These are phyloP conservation scores for Camptogramma bilineatum DNA, from an alignment of 2,888 invertebrate species.

Conservation along the genomic window DNA sequence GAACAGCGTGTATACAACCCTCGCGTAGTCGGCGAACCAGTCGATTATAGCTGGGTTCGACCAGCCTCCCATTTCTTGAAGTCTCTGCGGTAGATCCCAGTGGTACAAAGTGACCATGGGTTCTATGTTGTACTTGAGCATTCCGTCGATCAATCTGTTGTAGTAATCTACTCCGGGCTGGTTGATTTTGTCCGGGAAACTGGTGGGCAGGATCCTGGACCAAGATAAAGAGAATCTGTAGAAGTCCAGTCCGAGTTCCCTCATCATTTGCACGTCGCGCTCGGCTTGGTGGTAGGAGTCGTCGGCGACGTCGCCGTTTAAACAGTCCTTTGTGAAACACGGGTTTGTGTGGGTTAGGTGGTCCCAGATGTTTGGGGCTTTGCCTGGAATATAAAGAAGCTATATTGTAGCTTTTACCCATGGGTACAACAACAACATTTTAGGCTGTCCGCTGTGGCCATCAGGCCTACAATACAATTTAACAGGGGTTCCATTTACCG, in stretches of 20 bases:
- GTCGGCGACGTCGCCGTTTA: slow-evolving; percentile 84
- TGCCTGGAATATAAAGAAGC: slow-evolving; percentile 61
- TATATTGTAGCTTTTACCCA: not conserved
- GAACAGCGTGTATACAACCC: slow-evolving; percentile 65
- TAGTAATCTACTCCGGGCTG: slow-evolving; percentile 86
- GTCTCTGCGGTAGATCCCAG: slow-evolving; percentile 76
- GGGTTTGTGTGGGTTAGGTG: slow-evolving; percentile 74
- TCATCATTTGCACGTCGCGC: slow-evolving; percentile 76
- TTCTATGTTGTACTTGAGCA: slow-evolving; percentile 84
- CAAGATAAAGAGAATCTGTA: slow-evolving; percentile 86
- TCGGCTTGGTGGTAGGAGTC: slow-evolving; percentile 86
- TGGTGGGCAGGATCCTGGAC: slow-evolving; percentile 86
- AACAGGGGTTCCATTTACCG: slow-evolving; percentile 56
- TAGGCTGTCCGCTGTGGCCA: not conserved
- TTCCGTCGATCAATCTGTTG: slow-evolving; percentile 85
- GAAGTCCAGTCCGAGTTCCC: slow-evolving; percentile 69
- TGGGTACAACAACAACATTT: too few relatives aligned
- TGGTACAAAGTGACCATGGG: slow-evolving; percentile 85
- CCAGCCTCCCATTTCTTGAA: slow-evolving; percentile 83
- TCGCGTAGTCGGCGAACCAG: slow-evolving; percentile 76
- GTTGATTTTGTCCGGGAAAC: slow-evolving; percentile 79
- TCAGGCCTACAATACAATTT: not conserved
- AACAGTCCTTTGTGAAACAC: slow-evolving; percentile 78
- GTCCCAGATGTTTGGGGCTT: slow-evolving; percentile 87
- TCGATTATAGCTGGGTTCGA: slow-evolving; percentile 67